Evolutionary conservation across 1,140 invertebrate genomes (phyloP).

Genomic region (Mesaphorura yosii): DNA sequence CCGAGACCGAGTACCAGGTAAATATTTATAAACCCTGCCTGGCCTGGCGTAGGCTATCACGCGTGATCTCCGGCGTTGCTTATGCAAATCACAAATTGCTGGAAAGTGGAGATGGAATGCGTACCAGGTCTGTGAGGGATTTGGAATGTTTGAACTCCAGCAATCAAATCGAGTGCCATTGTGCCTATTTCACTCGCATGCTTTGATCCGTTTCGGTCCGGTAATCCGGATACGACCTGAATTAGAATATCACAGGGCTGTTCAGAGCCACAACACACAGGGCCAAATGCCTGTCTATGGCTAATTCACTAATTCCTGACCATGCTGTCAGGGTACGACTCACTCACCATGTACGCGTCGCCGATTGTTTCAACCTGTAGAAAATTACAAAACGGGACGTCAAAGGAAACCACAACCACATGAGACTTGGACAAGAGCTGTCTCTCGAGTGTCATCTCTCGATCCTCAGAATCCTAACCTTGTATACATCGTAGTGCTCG

Average conservation of each 20-base stretch:
- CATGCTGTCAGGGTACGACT: too few species aligned
- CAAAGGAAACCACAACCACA: constrained; percentile 33
- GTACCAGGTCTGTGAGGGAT: constrained; percentile 45
- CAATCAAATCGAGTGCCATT: constrained; percentile 46
- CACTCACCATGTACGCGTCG: too few species aligned
- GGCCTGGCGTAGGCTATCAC: not conserved
- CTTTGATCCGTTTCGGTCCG: constrained; percentile 31
- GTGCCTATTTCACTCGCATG: constrained; percentile 49
- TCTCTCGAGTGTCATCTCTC: constrained; percentile 33
- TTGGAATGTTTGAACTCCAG: constrained; percentile 40
- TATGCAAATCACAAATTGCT: not conserved
- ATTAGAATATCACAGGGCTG: constrained; percentile 6
- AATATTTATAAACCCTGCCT: not conserved
- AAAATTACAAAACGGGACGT: too few species aligned
- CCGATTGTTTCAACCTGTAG: constrained; percentile 32
- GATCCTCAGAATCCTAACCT: too few species aligned
- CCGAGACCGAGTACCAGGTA: too few species aligned
- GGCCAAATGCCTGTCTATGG: too few species aligned
- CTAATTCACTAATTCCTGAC: too few species aligned
- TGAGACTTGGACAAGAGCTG: constrained; percentile 35
- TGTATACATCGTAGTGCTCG: constrained; percentile 41
- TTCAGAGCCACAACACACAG: too few species aligned
- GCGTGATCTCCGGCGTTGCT: not conserved
- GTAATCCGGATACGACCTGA: constrained; percentile 32
- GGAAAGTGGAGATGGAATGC: not conserved